Evolutionary conservation across 2,888 invertebrate species (phyloP), one percentile per base, ranked within the genome.

Genomic region (Disparrhopalites patrizii): DNA sequence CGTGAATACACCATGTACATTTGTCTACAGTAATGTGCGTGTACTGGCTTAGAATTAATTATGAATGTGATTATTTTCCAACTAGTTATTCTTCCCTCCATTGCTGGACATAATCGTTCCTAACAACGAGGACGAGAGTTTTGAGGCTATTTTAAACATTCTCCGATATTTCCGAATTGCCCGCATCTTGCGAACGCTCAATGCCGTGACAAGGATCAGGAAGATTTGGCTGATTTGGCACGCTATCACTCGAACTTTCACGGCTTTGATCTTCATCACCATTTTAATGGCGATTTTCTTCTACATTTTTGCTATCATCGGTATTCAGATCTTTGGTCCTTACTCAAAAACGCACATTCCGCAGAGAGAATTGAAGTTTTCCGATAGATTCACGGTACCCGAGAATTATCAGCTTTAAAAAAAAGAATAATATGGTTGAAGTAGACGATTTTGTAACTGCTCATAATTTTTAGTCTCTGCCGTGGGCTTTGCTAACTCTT

Each of bases 271-370:
- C 23, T 73, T 68, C 47, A 70, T 69, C 25, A 67, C 68, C 3
- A 36, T 47, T 7, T 63, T 72, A 15, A 72, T 72, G 72, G 47
- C 61, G 4, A 72, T 72, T 18, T 69, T 72, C 62, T 72, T 72
- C 57, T 72, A 69, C 58, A 72, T 72, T 40, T 72, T 69, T 54
- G 70, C 72, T 4, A 69, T 72, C 50, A 64, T 72, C 31, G 70
- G 72, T 4, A 63, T 72, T 10, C 66, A 69, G 54, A 31, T 58
- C 3, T 72, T 72, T 63, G 72, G 69, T 5, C 10, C 67, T 18
- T 69, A 62, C 50, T 67, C 65, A 20, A 8, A 47, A 3, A 47
- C 47, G 1, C 50, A 55, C n/a, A 65, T 70, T 15, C 68, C 69
- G n/a, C 27, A 23, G 8, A 30, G 52, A 0, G 25, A 65, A 10